Conservation (phyloP, 2,888 invertebrate species). For the Campoplex capitator region DNA sequence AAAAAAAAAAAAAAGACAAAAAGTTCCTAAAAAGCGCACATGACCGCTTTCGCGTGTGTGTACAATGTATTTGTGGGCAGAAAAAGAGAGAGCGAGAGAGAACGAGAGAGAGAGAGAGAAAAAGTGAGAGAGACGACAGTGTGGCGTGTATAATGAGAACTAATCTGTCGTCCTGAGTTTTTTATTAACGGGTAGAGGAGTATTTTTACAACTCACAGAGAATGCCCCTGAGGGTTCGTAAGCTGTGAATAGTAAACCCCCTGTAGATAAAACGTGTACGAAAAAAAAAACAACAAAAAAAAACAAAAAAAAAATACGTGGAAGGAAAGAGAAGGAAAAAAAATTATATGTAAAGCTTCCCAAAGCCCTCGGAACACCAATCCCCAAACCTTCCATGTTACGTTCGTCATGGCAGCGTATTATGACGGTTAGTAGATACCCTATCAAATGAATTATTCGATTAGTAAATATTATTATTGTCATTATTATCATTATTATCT, state of each 20-base stretch:
- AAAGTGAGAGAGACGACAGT: slow-evolving; percentile 5
- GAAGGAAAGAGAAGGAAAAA: slow-evolving; percentile 20
- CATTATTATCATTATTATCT: slow-evolving; percentile 73
- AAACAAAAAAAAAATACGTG: neutral
- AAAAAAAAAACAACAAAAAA: neutral
- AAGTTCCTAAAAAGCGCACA: slow-evolving; percentile 61
- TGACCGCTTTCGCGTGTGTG: slow-evolving; percentile 59
- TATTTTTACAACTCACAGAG: slow-evolving; percentile 19
- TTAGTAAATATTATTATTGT: slow-evolving; percentile 64
- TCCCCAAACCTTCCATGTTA: slow-evolving; percentile 71
- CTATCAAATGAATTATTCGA: slow-evolving; percentile 70
- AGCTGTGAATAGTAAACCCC: slow-evolving; percentile 25
- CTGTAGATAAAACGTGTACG: slow-evolving; percentile 13
- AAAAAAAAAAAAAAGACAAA: slow-evolving; percentile 50
- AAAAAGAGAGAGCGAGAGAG: slow-evolving; percentile 3
- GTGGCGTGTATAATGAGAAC: slow-evolving; percentile 32
- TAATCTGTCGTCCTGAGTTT: slow-evolving; percentile 13
- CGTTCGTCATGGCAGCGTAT: slow-evolving; percentile 73
- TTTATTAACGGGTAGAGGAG: slow-evolving; percentile 18
- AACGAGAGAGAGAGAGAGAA: neutral
- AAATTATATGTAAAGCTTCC: slow-evolving; percentile 40
- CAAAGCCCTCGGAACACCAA: slow-evolving; percentile 55
- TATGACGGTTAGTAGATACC: slow-evolving; percentile 72
- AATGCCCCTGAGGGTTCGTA: slow-evolving; percentile 12
- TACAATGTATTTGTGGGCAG: slow-evolving; percentile 17